These are phyloP conservation scores for Baryphthengus martii DNA, from an alignment of 2,113 vertebrate species.

Conservation along the genomic window DNA sequence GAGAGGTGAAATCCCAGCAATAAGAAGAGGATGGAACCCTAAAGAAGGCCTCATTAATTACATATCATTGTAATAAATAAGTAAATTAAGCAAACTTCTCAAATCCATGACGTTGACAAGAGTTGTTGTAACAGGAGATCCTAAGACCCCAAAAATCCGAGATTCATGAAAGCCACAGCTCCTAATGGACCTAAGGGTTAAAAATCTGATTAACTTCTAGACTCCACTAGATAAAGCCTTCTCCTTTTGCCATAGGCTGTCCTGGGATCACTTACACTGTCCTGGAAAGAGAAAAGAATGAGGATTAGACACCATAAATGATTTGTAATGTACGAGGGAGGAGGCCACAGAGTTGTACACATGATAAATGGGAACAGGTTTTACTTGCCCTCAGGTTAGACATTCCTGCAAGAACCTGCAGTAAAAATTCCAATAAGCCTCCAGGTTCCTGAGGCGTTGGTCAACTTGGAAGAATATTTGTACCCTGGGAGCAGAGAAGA, in stretches of 20 bases:
- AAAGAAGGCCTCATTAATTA: not conserved
- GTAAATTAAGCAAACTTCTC: not conserved
- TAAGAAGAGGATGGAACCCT: not conserved
- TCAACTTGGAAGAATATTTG: slow-evolving; percentile 4
- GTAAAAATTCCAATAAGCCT: slow-evolving; percentile 39
- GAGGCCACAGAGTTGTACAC: not conserved
- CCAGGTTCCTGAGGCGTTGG: not conserved
- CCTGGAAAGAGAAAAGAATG: not conserved
- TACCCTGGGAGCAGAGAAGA: slow-evolving; percentile 7
- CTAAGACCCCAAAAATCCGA: not conserved
- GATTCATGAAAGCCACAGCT: not conserved
- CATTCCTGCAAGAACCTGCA: slow-evolving; percentile 12
- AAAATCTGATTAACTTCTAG: not conserved
- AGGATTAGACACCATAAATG: not conserved
- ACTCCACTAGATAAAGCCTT: not conserved
- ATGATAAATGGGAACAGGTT: slow-evolving; percentile 40
- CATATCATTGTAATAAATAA: not conserved
- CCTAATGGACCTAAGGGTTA: not conserved
- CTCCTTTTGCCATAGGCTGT: not conserved
- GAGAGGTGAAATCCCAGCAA: not conserved
- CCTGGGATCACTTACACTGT: not conserved
- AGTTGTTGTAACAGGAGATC: not conserved
- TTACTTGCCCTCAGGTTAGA: slow-evolving; percentile 43
- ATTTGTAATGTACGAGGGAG: not conserved
- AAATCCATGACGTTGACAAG: not conserved